These are phyloP conservation scores for Ectemnius continuus DNA, from an alignment of 2,888 invertebrate species.

Conservation along the genomic window DNA sequence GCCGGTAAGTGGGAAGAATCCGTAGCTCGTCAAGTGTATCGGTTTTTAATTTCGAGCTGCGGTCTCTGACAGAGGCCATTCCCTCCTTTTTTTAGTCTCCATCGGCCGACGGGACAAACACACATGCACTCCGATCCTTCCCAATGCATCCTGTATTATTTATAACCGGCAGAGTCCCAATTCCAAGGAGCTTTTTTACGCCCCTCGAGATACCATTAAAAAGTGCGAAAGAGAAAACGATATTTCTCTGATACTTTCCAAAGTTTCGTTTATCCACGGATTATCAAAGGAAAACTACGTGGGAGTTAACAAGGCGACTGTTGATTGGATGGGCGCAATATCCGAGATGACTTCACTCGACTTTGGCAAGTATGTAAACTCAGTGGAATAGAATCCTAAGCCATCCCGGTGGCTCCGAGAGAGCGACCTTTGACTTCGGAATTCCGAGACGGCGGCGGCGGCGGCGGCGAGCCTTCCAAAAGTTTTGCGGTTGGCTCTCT, in stretches of 20 bases:
- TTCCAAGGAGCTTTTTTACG: no score
- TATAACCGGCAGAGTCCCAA: background rate
- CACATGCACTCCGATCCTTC: background rate
- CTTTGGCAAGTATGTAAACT: no score
- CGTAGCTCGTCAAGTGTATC: background rate
- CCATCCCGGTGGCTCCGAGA: background rate
- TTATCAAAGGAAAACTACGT: no score
- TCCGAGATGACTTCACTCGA: no score
- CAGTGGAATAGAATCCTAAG: background rate
- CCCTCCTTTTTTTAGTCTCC: slow-evolving; percentile 8
- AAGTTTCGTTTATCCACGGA: no score
- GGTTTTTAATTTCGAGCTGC: background rate
- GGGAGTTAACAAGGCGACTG: no score
- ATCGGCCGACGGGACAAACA: background rate
- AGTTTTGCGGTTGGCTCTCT: slow-evolving; percentile 55
- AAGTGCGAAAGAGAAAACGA: no score
- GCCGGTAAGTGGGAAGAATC: no score
- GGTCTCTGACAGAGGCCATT: background rate
- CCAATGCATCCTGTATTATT: background rate
- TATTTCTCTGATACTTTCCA: no score
- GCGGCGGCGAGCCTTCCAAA: slow-evolving; percentile 44
- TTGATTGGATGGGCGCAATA: no score
- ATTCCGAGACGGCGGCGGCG: slow-evolving; percentile 13
- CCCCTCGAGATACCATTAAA: no score
- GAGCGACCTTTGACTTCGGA: slow-evolving; percentile 31